These are phyloP conservation scores for Diarsia rubi DNA, from an alignment of 2,888 invertebrate species.

Conservation along the genomic window DNA sequence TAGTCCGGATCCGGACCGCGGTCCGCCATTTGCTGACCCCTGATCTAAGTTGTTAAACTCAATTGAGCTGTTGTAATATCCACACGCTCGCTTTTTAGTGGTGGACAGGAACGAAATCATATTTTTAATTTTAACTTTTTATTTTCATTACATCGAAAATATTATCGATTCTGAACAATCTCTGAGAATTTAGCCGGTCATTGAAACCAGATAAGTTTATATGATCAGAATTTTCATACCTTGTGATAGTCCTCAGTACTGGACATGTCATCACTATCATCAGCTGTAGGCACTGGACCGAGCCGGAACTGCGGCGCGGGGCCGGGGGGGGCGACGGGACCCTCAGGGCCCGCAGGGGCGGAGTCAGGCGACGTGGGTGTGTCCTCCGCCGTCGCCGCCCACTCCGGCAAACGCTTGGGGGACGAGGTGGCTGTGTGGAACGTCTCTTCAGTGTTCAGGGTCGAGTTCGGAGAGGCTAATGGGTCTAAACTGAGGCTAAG, in stretches of 20 bases:
- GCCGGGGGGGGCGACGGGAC: conserved; percentile 8
- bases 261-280: conserved; percentile 91
- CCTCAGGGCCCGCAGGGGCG: conserved; percentile 30
- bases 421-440: conserved; percentile 94
- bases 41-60: no score
- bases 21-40: no score
- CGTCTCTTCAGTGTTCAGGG: conserved; percentile 92
- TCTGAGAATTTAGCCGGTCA: no score
- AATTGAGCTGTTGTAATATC: no score
- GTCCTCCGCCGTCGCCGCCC: conserved; percentile 62
- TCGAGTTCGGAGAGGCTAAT: conserved; percentile 86
- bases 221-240: conserved; percentile 66
- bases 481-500: conserved; percentile 93
- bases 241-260: conserved; percentile 91
- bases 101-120: no score
- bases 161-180: no score
- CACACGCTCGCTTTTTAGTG: no score
- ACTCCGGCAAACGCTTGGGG: conserved; percentile 71
- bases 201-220: background rate
- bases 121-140: no score
- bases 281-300: conserved; percentile 81
- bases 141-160: no score
- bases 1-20: no score
- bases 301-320: conserved; percentile 77
- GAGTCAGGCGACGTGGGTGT: conserved; percentile 67